Conservation (phyloP, 2,888 invertebrate genomes). For the Ryuthela nishihirai region DNA sequence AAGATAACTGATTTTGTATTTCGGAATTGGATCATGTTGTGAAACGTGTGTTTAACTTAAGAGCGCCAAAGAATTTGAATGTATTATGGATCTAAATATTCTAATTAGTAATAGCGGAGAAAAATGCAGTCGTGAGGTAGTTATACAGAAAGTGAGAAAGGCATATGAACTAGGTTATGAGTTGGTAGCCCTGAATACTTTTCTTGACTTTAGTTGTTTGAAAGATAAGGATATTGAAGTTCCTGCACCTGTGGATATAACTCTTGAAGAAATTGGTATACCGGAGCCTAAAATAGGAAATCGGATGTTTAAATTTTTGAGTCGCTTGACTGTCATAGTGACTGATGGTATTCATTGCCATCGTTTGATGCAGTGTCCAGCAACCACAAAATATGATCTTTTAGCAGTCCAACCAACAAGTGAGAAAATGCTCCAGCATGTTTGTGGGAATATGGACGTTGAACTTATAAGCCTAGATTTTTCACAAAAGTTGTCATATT, state of each 20-base stretch:
- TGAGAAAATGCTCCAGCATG: slow-evolving; percentile 20
- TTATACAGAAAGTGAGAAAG: slow-evolving; percentile 3
- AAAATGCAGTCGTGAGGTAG: not conserved
- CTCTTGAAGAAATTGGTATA: slow-evolving; percentile 1
- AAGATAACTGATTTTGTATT: no score
- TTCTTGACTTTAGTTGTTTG: slow-evolving; percentile 9
- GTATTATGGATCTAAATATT: slow-evolving; percentile 30
- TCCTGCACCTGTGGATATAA: slow-evolving; percentile 13
- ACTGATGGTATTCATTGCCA: slow-evolving; percentile 21
- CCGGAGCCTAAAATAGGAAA: not conserved
- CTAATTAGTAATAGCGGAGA: not conserved
- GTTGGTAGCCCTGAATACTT: slow-evolving; percentile 24
- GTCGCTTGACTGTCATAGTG: slow-evolving; percentile 18
- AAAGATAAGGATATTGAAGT: slow-evolving; percentile 20
- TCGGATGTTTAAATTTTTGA: slow-evolving; percentile 12
- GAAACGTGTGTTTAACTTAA: no score
- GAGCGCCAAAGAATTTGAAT: no score
- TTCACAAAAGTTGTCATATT: slow-evolving; percentile 11
- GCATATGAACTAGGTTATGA: slow-evolving; percentile 24
- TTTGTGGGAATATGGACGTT: slow-evolving; percentile 8
- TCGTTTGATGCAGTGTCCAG: slow-evolving; percentile 13
- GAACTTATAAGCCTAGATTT: slow-evolving; percentile 26
- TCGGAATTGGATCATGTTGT: no score
- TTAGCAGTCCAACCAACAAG: slow-evolving; percentile 22
- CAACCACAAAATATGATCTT: slow-evolving; percentile 24